These are phyloP conservation scores for Chaetophractus vellerosus DNA, from an alignment of 2,797 vertebrate genomes.

Conservation along the genomic window DNA sequence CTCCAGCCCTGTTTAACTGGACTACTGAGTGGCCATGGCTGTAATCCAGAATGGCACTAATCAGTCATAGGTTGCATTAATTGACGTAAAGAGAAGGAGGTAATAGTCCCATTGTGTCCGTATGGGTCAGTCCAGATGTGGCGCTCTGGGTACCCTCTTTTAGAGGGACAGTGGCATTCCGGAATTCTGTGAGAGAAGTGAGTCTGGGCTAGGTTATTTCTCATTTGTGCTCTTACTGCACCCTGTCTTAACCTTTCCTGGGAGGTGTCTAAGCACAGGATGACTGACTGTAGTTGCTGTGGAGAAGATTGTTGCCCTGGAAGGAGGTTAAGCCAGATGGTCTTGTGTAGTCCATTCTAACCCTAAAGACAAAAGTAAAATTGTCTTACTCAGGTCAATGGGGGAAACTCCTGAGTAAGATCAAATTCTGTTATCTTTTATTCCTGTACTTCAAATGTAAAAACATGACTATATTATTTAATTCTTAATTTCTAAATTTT, in stretches of 20 bases:
- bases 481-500: neutral
- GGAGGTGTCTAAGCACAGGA: neutral
- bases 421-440: neutral
- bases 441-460: neutral
- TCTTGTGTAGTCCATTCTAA: neutral
- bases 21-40: neutral
- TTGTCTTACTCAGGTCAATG: constrained; percentile 1
- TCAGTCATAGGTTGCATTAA: neutral
- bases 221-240: neutral
- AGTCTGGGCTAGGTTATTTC: neutral
- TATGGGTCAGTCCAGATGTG: neutral
- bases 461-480: constrained; percentile 1
- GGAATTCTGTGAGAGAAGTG: neutral
- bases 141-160: neutral
- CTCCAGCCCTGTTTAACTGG: neutral
- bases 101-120: neutral
- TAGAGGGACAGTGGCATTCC: neutral
- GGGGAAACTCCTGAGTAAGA: neutral
- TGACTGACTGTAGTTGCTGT: neutral
- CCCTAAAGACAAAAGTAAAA: neutral
- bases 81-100: neutral
- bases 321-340: neutral
- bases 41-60: neutral
- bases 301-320: neutral
- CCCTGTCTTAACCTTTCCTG: neutral